Base-by-base conservation (phyloP, 1,140 invertebrate genomes). In the Protaetia brevitarsis region DNA sequence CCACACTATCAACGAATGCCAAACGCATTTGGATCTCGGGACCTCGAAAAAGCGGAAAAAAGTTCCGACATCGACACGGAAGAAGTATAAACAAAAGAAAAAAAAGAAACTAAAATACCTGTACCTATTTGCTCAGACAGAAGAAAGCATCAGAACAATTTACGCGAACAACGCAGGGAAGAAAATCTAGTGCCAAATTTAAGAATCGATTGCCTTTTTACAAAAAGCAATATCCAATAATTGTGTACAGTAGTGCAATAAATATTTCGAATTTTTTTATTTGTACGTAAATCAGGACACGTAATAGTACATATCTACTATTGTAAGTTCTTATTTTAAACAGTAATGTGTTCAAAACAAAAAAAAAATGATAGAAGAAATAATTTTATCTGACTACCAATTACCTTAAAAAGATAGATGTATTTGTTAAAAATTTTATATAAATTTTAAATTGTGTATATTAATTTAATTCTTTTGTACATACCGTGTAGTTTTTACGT, bases 1-100 rank as follows among this genome's bases (percentile, higher is more conserved):
- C 87, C 91, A 2, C 90, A 94, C 73, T 95, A 94, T 78, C 92
- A 93, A 75, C 82, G 87, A 68, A 90, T 92, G 88, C 81, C 82
- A 3, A 89, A 88, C 72, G 84, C 84, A 2, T 81, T 83, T 65
- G 76, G 76, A 36, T 74, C 74, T 16, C 70, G 66, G 65, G 74
- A 76, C 63, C 51, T 73, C 31, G 64, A 60, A 13, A 75, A 74
- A 28, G 13, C 57, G 6, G 41, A 51, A 51, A 51, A 34, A n/a
- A 34, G 26, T 23, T 8, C 41, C 1, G 41, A 51, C 26, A 51
- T 23, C 11, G 41, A 51, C 26, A 19, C 41, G 2, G 41, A 34
- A 5, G 31, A 51, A 3, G 41, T 51, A 10, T 51, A 51, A 51
- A 19, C 6, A n/a, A n/a, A n/a, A n/a, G n/a, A n/a, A n/a, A n/a